A percentile compares a stretch with the other conserved stretches of the same genome.
phyloP scores from a whole-genome alignment of 2,113 vertebrate species.

The Natator depressus region DNA sequence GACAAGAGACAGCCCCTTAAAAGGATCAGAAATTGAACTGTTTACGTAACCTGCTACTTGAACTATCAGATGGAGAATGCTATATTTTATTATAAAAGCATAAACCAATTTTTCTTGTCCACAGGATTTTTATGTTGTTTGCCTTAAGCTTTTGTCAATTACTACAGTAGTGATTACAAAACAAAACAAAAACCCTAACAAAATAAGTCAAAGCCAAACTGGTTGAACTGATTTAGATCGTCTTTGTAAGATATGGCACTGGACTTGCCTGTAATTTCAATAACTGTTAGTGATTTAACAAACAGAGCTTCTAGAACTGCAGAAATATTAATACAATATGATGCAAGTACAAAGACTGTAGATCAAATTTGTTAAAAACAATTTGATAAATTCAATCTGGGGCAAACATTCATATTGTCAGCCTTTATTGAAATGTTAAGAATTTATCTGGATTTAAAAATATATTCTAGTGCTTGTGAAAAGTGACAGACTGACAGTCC shows the following conservation, averaged over 20 bases:
- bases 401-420: neutral
- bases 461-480: neutral
- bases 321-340: conserved; percentile 13
- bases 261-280: neutral
- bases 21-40: conserved; percentile 73
- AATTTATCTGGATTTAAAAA: neutral
- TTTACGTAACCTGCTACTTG: conserved; percentile 69
- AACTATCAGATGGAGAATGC: conserved; percentile 45
- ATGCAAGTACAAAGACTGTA: neutral
- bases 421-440: neutral
- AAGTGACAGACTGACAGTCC: neutral
- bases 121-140: conserved; percentile 25
- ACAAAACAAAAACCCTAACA: neutral
- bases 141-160: conserved; percentile 23
- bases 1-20: conserved; percentile 62
- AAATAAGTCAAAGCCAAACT: conserved; percentile 25
- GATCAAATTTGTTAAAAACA: neutral
- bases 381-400: neutral
- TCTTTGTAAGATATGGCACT: conserved; percentile 12
- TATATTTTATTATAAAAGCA: conserved; percentile 52
- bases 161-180: conserved; percentile 46
- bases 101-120: conserved; percentile 33
- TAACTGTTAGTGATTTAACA: conserved; percentile 39
- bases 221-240: conserved; percentile 17
- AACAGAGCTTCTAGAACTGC: neutral